Evolutionary conservation across 2,888 invertebrate genomes (phyloP), one percentile per base, ranked within the genome.

Genomic region (Ditylenchus weischeri): DNA sequence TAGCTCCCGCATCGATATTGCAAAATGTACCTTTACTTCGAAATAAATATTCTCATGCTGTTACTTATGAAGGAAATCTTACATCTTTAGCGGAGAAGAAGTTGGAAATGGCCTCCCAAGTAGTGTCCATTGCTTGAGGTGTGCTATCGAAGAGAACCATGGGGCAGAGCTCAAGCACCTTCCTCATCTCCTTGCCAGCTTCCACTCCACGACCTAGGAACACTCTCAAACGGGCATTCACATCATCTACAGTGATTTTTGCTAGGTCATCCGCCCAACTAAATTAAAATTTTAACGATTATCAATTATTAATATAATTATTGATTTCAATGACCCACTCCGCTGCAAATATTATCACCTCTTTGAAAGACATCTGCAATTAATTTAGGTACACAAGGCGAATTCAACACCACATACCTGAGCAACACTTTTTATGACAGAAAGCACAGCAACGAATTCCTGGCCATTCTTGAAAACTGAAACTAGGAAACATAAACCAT

Each of bases 321-420:
- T 57, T 36, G n/a, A 35, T n/a, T n/a, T n/a, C n/a, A 66, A 65
- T 19, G 10, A 70, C 72, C 62, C 59, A 78, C 76, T 73, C 59
- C 35, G 76, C 70, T 38, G 74, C 65, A 21, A 79, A 64, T 10
- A 77, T 69, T 57, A 79, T 70, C 2, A 76, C 69, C 23, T 19
- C 50, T 43, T 65, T 13, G 6, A 62, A 70, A 62, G 36, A 49
- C 69, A 18, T 21, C 13, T 54, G 36, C 8, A 36, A 68, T 11
- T 35, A 54, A 10, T 54, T 54, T 29, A 11, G 11, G 21, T 54
- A 43, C 2, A 43, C 11, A 6, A 43, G 15, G 13, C 43, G 8
- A 43, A 43, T 1, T 13, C 2, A 43, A 43, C 15, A n/a, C 29
- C 29, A 29, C 29, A 2, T 43, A 43, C 43, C 43, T 43, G 43